These are phyloP conservation scores for Synergus laeviventris DNA, from an alignment of 2,888 invertebrate genomes.

Conservation along the genomic window DNA sequence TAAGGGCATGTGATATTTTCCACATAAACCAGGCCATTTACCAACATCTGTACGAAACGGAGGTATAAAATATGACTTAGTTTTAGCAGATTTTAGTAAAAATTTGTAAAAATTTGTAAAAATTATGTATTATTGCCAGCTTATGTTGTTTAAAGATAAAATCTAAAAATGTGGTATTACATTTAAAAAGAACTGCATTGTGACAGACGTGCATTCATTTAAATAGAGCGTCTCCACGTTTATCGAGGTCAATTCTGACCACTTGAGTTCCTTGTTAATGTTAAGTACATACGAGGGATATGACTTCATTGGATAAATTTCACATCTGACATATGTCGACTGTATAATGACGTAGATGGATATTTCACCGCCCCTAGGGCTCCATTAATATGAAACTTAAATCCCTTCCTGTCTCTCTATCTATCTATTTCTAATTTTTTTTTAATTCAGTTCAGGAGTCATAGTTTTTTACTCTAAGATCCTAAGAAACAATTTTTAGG, in stretches of 20 bases:
- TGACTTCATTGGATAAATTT: constrained; percentile 40
- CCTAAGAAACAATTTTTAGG: neutral
- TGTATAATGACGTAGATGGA: constrained; percentile 8
- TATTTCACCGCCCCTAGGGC: neutral
- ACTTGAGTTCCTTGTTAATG: constrained; percentile 64
- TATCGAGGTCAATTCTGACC: constrained; percentile 67
- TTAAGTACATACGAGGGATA: constrained; percentile 43
- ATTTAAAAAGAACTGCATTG: neutral
- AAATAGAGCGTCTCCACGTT: constrained; percentile 38
- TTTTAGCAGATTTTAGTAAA: too few species aligned
- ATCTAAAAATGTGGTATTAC: too few species aligned
- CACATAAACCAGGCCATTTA: too few species aligned
- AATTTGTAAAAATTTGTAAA: too few species aligned
- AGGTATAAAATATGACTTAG: too few species aligned
- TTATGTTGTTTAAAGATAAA: too few species aligned
- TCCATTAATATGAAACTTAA: constrained; percentile 19
- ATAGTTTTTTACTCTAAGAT: neutral
- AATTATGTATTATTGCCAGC: too few species aligned
- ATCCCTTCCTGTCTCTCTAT: neutral
- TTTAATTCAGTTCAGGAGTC: neutral
- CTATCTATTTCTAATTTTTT: neutral
- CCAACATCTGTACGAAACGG: too few species aligned
- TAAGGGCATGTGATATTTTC: too few species aligned
- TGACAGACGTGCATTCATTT: constrained; percentile 11
- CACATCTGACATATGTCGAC: constrained; percentile 32